Percentiles rank a stretch among this genome's conserved stretches.
These are phyloP conservation scores for Psittacula cyanocephala DNA, from an alignment of 2,113 vertebrate species.

Conservation along the genomic window DNA sequence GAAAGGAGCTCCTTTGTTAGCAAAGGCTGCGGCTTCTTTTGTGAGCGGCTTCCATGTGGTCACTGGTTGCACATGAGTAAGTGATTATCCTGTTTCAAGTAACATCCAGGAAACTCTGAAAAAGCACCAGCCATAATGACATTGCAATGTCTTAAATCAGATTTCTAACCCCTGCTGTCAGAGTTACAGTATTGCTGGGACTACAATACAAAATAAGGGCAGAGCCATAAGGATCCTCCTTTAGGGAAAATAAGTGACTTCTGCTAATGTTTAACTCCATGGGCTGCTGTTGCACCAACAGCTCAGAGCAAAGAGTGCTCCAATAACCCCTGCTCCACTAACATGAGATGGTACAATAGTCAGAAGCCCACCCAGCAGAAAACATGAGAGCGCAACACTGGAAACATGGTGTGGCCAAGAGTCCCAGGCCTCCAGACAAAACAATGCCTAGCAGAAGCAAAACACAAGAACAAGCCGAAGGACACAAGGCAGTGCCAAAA, in stretches of 20 bases:
- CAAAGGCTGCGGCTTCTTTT: background rate
- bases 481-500: background rate
- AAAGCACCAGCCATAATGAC: slow-evolving; percentile 28
- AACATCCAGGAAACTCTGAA: slow-evolving; percentile 43
- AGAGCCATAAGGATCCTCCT: background rate
- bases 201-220: background rate
- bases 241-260: background rate
- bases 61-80: slow-evolving; percentile 11
- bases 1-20: background rate
- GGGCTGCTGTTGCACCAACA: background rate
- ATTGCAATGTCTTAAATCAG: slow-evolving; percentile 28
- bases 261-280: background rate
- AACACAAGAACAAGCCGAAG: background rate
- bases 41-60: background rate
- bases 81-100: slow-evolving; percentile 44
- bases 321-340: background rate
- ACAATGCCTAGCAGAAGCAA: background rate
- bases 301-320: background rate
- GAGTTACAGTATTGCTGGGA: background rate
- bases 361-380: background rate
- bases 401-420: background rate
- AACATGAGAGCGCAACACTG: background rate
- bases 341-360: accelerated
- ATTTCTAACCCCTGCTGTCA: slow-evolving; percentile 37
- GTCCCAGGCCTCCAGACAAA: background rate